Conservation (phyloP, 2,113 vertebrate species). For the Zeus faber region DNA sequence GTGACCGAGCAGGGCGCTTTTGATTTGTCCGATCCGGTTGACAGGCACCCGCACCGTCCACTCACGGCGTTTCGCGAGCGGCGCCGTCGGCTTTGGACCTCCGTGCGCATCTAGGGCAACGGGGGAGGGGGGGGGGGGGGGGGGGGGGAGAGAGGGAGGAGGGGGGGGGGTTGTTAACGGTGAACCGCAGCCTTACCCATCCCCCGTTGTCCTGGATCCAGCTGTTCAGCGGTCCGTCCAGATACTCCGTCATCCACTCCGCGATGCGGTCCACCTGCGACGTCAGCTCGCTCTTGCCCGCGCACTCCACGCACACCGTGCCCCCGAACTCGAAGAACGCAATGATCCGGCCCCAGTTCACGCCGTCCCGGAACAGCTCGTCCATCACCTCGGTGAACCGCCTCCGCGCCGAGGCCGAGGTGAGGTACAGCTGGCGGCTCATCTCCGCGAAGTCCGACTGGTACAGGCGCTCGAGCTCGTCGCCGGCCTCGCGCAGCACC, state of each 20-base stretch:
- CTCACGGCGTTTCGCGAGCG: constrained; percentile 21
- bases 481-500: constrained; percentile 87
- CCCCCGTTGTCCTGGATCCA: constrained; percentile 99
- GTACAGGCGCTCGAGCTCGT: constrained; percentile 90
- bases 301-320: constrained; percentile 92
- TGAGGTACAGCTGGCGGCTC: constrained; percentile 91
- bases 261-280: constrained; percentile 90
- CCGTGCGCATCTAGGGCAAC: constrained; percentile 20
- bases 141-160: neutral
- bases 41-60: constrained; percentile 49
- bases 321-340: constrained; percentile 98
- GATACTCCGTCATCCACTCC: constrained; percentile 97
- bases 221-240: constrained; percentile 88
- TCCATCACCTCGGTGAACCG: constrained; percentile 92
- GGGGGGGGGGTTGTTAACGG: constrained; percentile 15
- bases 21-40: constrained; percentile 48
- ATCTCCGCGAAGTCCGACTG: constrained; percentile 92
- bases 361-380: constrained; percentile 95
- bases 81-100: constrained; percentile 23
- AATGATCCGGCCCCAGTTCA: constrained; percentile 98
- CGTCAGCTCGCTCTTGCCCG: constrained; percentile 87
- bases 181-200: constrained; percentile 82
- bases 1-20: constrained; percentile 50
- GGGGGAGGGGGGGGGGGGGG: neutral
- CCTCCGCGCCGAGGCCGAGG: constrained; percentile 82